Evolutionary conservation across 1,140 invertebrate species (phyloP), one percentile per base, ranked within the genome.

Genomic region (Capitella teleta): DNA sequence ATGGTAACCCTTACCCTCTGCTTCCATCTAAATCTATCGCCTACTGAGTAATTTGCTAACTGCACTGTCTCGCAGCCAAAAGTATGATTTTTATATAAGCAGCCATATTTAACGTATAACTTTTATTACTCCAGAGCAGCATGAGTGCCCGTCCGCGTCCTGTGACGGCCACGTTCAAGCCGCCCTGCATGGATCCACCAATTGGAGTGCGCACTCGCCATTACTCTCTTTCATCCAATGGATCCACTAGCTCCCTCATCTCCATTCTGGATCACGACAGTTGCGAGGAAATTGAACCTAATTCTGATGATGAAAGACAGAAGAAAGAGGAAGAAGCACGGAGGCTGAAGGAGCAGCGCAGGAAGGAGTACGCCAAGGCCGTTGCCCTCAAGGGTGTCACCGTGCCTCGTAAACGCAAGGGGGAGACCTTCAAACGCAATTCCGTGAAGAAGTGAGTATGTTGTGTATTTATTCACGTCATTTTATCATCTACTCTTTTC

Each of bases 191-290:
- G 21, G 21, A 10, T 24, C 43, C 43, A 10, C 43, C 26, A 10
- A 26, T 21, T 3, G 43, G 5, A 28, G 26, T 45, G 4, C 18
- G 16, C 5, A 45, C 21, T 26, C 23, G n/a, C 19, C 28, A 21
- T 26, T 25, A 10, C 28, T 28, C 16, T 45, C 1, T 14, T 6
- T 28, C 28, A 4, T 40, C 38, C 10, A 18, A 28, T 21, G 28
- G 26, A 18, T 45, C 43, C 19, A 45, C 43, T 10, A 26, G 19
- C 18, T 45, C 43, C 16, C 28, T 45, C 23, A 26, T 45, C 2
- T 45, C 43, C 19, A 26, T 45, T 19, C 28, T 45, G 6, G 43
- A 25, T 25, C 43, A 45, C 43, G 19, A 45, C 19, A 45, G 43
- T 21, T 45, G 28, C n/a, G 43, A 45, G 10, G 16, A 34, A 34